Evolutionary conservation across 2,797 vertebrate genomes (phyloP), one percentile per base, ranked within the genome.

Genomic region (Danionella dracula): DNA sequence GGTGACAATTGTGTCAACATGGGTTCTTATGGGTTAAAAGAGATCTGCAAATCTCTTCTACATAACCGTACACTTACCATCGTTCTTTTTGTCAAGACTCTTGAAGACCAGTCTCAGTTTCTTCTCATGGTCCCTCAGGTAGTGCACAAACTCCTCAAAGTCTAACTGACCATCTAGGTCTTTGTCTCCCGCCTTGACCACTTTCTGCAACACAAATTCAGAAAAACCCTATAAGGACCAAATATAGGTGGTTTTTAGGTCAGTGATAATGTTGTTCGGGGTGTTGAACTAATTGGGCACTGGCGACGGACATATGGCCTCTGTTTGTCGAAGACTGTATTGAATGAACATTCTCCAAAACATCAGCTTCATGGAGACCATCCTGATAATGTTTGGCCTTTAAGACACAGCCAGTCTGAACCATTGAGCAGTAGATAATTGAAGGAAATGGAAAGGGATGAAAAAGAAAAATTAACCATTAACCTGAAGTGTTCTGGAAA

Each of bases 131-230:
- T 96, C 94, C 70, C 92, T 86, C 45, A 98, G 93, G 71, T 99
- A 98, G 79, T 97, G 94, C 50, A 98, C 95, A 71, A 99, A 95
- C 76, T 98, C 95, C 69, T 94, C 92, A 68, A 98, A 98, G 83
- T 99, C 96, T 61, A 98, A 81, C 77, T 97, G 96, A 50, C 94
- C 95, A 13, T 98, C 96, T 40, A 92, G 81, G 77, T 99, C 95
- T 77, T 97, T 97, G 76, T 97, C 95, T 41, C 93, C 95, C 1
- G 92, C 93, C 83, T 98, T 96, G 15, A 98, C 92, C 11, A 97
- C 92, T 95, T 96, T 97, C 96, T 98, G 81, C 75, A 54, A 71
- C 4, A 63, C 12, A 64, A 5, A 40, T 5, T n/a, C 11, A 38
- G 16, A 20, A 23, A 4, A 34, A 9, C n/a, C n/a, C n/a, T n/a